Base-by-base conservation (phyloP, 2,888 invertebrate species). In the Lissocephala sabroskyi region DNA sequence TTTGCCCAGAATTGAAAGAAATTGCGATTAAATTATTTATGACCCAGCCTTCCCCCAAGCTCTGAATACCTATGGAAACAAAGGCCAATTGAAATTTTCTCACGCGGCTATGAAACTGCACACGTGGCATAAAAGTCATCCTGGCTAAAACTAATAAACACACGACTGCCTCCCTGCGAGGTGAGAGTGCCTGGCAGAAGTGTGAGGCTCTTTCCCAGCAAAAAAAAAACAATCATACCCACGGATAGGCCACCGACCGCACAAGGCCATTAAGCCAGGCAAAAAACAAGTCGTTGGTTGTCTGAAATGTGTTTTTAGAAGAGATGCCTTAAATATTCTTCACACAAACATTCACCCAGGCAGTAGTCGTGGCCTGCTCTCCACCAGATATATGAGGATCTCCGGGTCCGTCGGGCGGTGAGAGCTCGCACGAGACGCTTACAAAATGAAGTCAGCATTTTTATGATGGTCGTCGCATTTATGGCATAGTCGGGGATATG, bases 361-460 rank as follows among this genome's bases (percentile, higher is more conserved):
- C 36, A n/a, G n/a, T n/a, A n/a, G n/a, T n/a, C n/a, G n/a, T n/a
- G n/a, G n/a, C n/a, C n/a, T n/a, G n/a, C n/a, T n/a, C n/a, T n/a
- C n/a, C n/a, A n/a, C n/a, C n/a, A n/a, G n/a, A n/a, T n/a, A n/a
- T n/a, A n/a, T n/a, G n/a, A n/a, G n/a, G n/a, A n/a, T 35, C 23
- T 11, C 7, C 4, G 17, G 41, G 29, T 26, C 26, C 13, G 29
- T 14, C 11, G 9, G 2, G 23, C 18, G 18, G 23, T 14, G 16
- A 39, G 26, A 28, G 49, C 45, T 45, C 44, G 43, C 45, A 51
- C 52, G 56, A 62, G 63, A 57, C 63, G 63, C 60, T 63, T 58
- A 60, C 63, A 60, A 63, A 66, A 66, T 66, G 65, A 66, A 66
- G 65, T 65, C 65, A 66, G 65, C 65, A 59, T 57, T 66, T 66